These are phyloP conservation scores for Ooceraea biroi DNA, from an alignment of 1,140 invertebrate species.

Conservation along the genomic window DNA sequence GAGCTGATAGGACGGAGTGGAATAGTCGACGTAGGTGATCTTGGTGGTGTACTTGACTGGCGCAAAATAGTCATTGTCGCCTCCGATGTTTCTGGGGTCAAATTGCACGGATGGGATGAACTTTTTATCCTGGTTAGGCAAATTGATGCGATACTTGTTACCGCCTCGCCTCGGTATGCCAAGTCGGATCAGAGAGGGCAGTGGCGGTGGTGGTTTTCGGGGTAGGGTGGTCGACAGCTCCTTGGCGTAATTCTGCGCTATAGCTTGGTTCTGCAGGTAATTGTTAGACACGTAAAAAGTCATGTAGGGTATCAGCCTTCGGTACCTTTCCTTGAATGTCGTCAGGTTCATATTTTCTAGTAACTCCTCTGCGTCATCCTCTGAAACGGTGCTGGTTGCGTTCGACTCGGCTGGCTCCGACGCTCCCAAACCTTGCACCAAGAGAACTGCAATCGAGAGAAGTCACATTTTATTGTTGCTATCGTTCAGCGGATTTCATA, in stretches of 20 bases:
- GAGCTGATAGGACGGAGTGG: slow-evolving; percentile 20
- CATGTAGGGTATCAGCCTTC: slow-evolving; percentile 93
- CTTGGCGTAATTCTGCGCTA: slow-evolving; percentile 12
- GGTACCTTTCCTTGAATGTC: slow-evolving; percentile 88
- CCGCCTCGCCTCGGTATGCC: slow-evolving; percentile 33
- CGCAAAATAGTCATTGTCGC: slow-evolving; percentile 81
- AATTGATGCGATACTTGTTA: slow-evolving; percentile 51
- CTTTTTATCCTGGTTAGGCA: slow-evolving; percentile 71
- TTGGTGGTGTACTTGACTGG: slow-evolving; percentile 80
- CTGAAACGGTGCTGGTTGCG: slow-evolving; percentile 57
- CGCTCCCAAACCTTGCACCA: slow-evolving; percentile 26
- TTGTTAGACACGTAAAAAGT: slow-evolving; percentile 91
- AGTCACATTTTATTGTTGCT: neutral
- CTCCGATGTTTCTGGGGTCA: slow-evolving; percentile 79
- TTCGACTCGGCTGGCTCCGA: slow-evolving; percentile 51
- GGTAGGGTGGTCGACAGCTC: neutral
- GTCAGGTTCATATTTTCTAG: slow-evolving; percentile 74
- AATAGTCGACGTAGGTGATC: slow-evolving; percentile 73
- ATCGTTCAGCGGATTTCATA: neutral
- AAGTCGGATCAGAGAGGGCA: neutral
- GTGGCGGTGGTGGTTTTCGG: neutral
- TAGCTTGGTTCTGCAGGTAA: slow-evolving; percentile 77
- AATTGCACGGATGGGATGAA: slow-evolving; percentile 84
- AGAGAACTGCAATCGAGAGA: slow-evolving; percentile 72
- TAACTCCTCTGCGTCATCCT: slow-evolving; percentile 72